Evolutionary conservation across 2,888 invertebrate genomes (phyloP), one percentile per base, ranked within the genome.

Genomic region (Megamerina dolium): DNA sequence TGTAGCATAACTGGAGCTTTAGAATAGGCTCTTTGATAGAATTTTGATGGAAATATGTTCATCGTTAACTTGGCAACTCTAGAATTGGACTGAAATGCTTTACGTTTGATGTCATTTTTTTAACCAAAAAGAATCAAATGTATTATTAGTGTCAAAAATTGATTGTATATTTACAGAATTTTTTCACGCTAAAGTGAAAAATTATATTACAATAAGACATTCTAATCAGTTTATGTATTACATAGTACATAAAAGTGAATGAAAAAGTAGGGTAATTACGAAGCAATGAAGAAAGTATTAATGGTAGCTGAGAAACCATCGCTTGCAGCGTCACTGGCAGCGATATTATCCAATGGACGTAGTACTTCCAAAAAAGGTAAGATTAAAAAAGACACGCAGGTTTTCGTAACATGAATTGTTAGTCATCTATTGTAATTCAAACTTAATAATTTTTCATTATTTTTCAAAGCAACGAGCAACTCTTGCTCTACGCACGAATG

Each of bases 251-350:
- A 5, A 27, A 27, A 27, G 27, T 13, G 3, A 27, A 5, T 27
- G 27, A 5, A 3, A 27, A 27, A 27, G 27, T n/a, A 27, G n/a
- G 27, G 3, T 5, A 27, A 13, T 3, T 5, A 13, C 5, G 27
- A 27, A 27, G 31, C 34, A 45, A 88, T 89, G 89, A 87, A 84
- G 72, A 80, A 78, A 30, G 89, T 87, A 41, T 79, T 99, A 54
- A 97, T 99, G 97, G 95, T 99, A 63, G 96, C 97, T 56, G 97
- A 97, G 72, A 99, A 99, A 82, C 99, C 99, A 23, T 96, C 96
- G 46, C 72, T 99, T 70, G 97, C 99, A 14, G 87, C 88, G 64
- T 91, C 95, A 34, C 77, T 99, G 23, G 93, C 97, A 2, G 85
- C 81, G 60, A 93, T 99, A 63, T 77, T 99, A 46, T 95, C 95